These are phyloP conservation scores for Andrena marginata DNA, from an alignment of 2,888 invertebrate genomes.

Conservation along the genomic window DNA sequence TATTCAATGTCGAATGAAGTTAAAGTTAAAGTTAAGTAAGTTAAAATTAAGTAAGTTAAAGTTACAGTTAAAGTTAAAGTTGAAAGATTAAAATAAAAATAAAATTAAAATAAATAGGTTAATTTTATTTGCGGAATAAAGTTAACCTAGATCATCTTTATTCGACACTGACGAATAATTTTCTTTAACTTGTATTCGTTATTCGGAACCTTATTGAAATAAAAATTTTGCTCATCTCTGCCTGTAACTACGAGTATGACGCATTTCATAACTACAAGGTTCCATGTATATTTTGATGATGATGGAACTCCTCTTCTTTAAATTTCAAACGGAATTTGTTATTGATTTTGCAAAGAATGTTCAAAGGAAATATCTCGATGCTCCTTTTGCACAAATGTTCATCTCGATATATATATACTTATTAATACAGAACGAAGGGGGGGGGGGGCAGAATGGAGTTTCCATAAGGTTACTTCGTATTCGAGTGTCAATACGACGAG, in stretches of 20 bases:
- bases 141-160: no score
- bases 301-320: not conserved
- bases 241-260: not conserved
- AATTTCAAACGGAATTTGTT: not conserved
- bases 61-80: no score
- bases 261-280: not conserved
- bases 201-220: not conserved
- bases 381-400: not conserved
- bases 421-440: not conserved
- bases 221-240: no score
- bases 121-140: no score
- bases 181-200: not conserved
- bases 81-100: no score
- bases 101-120: no score
- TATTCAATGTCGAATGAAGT: no score
- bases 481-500: constrained; percentile 54
- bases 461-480: constrained; percentile 47
- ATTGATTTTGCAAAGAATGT: not conserved
- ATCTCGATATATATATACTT: constrained; percentile 6
- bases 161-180: no score
- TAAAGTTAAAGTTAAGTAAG: no score
- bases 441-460: constrained; percentile 21
- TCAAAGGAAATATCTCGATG: not conserved
- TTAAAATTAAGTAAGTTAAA: no score
- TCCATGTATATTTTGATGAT: not conserved